Conservation (phyloP, 2,888 invertebrate species). For the Philaethria dido region DNA sequence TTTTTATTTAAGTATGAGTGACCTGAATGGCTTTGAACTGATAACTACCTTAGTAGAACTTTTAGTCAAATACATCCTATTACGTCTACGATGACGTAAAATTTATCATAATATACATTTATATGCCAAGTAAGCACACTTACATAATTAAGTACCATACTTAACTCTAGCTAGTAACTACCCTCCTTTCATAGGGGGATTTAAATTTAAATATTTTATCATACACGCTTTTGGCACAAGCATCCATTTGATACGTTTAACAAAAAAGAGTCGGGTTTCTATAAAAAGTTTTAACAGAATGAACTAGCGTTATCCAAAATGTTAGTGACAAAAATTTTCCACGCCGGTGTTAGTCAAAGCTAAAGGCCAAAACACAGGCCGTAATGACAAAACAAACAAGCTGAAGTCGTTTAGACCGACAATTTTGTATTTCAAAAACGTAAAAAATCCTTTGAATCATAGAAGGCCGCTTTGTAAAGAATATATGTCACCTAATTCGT, state of each 20-base stretch:
- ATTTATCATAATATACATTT: background rate
- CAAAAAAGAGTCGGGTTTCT: background rate
- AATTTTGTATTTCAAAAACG: slow-evolving; percentile 24
- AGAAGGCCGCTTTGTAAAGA: slow-evolving; percentile 21
- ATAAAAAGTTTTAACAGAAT: slow-evolving; percentile 1
- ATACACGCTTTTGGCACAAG: background rate
- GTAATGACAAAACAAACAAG: slow-evolving; percentile 28
- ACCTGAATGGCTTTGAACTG: too few species aligned
- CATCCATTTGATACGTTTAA: background rate
- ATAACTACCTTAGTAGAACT: too few species aligned
- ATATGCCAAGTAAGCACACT: slow-evolving; percentile 4
- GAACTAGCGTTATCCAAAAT: slow-evolving; percentile 19
- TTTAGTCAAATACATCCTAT: too few species aligned
- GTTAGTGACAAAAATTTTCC: slow-evolving; percentile 23
- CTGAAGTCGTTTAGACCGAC: slow-evolving; percentile 23
- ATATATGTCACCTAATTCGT: slow-evolving; percentile 25
- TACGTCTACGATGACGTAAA: background rate
- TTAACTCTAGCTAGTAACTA: slow-evolving; percentile 2
- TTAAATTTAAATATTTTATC: slow-evolving; percentile 11
- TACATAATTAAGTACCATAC: background rate
- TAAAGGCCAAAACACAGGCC: slow-evolving; percentile 23
- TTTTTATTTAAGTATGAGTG: too few species aligned
- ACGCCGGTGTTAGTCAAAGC: slow-evolving; percentile 27
- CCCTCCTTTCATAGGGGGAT: background rate
- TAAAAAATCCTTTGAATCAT: slow-evolving; percentile 22